Evolutionary conservation across 2,797 vertebrate genomes (phyloP), one percentile per base, ranked within the genome.

Genomic region (Coregonus ussuriensis): DNA sequence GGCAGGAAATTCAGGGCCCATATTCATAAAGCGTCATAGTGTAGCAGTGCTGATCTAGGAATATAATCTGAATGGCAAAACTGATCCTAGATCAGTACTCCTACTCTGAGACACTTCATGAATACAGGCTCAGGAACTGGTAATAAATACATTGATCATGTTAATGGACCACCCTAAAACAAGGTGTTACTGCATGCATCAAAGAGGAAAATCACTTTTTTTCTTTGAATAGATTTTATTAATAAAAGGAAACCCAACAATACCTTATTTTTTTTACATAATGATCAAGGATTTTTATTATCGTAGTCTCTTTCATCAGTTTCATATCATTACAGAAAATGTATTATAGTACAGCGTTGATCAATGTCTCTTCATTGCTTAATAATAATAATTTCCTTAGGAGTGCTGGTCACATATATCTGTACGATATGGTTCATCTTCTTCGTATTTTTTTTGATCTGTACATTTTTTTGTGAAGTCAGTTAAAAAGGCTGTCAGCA

Each of bases 401-500:
- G 95, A 98, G 97, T 98, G 98, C 98, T 99, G 98, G 97, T 95
- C 97, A 98, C 97, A 96, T 97, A 97, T 96, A 96, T 98, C 97
- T 99, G 98, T 99, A 99, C 98, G 99, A 98, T 97, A 98, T 96
- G 95, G 95, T 96, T 97, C 91, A 91, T 83, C 70, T 84, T 68
- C 70, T 63, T 63, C 21, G 25, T 11, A 63, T 63, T 63, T 68
- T 53, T 88, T 92, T 92, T 93, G 91, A 84, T 98, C 97, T 99
- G 97, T 99, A 98, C 97, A 99, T 97, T 94, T 97, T 93, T 94
- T 93, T 94, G 93, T 95, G 98, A 97, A 96, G 96, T 99, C 95
- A 96, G 95, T 99, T 99, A 99, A 99, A 99, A 99, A 99, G 98
- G 98, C 97, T 97, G 96, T 98, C 98, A 99, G 98, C 97, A 99